A percentile compares a stretch with the other conserved stretches of the same genome.
These are phyloP conservation scores for Hartigia nigra DNA, from an alignment of 2,888 invertebrate species.

Conservation along the genomic window DNA sequence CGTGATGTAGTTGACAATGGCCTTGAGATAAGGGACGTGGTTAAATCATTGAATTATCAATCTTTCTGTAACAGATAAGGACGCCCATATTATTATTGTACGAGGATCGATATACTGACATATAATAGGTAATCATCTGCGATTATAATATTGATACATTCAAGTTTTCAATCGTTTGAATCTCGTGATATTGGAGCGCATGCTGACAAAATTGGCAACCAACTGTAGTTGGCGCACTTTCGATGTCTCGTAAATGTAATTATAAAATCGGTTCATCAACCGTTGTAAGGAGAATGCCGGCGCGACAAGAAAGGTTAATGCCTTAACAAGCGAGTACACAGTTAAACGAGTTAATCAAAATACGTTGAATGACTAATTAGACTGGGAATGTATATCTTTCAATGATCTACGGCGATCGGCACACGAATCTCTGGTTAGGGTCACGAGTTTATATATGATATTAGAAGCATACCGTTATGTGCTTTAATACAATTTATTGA, in stretches of 20 bases:
- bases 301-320: background rate
- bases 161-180: background rate
- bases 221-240: background rate
- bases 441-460: background rate
- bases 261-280: background rate
- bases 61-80: background rate
- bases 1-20: background rate
- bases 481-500: no score
- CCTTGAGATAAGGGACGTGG: background rate
- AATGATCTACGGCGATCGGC: background rate
- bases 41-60: background rate
- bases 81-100: background rate
- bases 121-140: background rate
- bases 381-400: no score
- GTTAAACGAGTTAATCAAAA: background rate
- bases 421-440: background rate
- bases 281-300: background rate
- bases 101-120: no score
- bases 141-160: background rate
- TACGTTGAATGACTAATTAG: no score
- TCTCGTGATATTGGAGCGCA: background rate
- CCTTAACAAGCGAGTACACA: background rate
- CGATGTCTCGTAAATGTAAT: background rate
- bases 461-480: background rate
- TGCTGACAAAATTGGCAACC: background rate